Evolutionary conservation across 1,140 invertebrate species (phyloP).

Genomic region (Pseudachorutes palmiensis): DNA sequence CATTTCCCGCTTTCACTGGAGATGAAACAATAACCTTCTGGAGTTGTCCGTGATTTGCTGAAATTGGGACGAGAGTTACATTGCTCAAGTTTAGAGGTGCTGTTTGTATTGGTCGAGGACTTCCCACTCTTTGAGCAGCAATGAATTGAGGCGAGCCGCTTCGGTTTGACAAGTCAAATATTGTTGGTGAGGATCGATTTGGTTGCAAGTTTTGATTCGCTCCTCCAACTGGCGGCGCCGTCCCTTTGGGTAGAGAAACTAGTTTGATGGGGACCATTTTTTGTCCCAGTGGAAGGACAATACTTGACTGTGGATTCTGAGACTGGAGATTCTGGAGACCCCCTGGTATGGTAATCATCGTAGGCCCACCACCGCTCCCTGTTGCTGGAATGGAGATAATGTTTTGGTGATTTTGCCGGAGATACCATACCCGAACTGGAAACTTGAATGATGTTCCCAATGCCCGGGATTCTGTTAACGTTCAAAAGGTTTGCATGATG

Average conservation of each 20-base stretch:
- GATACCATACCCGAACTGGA: not conserved
- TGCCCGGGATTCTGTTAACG: not conserved
- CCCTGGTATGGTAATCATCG: conserved; percentile 21
- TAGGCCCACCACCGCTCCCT: conserved; percentile 13
- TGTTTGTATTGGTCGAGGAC: not conserved
- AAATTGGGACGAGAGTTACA: conserved; percentile 33
- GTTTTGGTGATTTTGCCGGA: not conserved
- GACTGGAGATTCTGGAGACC: conserved; percentile 24
- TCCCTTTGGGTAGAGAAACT: conserved; percentile 40
- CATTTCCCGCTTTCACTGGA: conserved; percentile 28
- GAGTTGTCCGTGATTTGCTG: conserved; percentile 22
- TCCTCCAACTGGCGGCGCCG: conserved; percentile 6
- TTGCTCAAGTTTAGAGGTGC: conserved; percentile 16
- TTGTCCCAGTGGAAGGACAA: conserved; percentile 34
- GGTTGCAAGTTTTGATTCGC: not conserved
- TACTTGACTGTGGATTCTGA: conserved; percentile 10
- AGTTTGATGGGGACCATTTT: conserved; percentile 44
- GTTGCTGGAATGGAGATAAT: conserved; percentile 1
- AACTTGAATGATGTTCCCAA: conserved; percentile 9
- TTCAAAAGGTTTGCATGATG: not conserved
- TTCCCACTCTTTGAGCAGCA: not conserved
- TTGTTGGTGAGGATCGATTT: conserved; percentile 23
- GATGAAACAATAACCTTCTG: conserved; percentile 39
- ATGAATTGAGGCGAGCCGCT: conserved; percentile 2
- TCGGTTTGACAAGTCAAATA: conserved; percentile 4